A percentile compares a stretch with the other conserved stretches of the same genome.
These are phyloP conservation scores for Uloborus diversus DNA, from an alignment of 1,140 invertebrate genomes.

Conservation along the genomic window DNA sequence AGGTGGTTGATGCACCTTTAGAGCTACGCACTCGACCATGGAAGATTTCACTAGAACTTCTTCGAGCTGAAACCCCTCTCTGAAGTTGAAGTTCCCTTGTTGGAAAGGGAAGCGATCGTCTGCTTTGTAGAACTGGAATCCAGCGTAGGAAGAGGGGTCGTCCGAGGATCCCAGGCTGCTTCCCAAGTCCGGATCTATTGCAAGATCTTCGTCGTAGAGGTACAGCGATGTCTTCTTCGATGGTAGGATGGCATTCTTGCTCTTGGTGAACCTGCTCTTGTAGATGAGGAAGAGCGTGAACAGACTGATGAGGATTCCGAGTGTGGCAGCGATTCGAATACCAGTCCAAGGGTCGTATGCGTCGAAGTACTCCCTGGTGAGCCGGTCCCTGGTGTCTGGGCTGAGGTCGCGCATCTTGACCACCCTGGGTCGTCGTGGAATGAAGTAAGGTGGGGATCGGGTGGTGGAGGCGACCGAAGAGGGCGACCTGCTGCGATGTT, in stretches of 20 bases:
- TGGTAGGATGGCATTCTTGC: background rate
- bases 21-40: slow-evolving; percentile 20
- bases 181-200: slow-evolving; percentile 14
- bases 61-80: background rate
- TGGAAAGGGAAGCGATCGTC: background rate
- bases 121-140: slow-evolving; percentile 10
- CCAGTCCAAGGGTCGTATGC: slow-evolving; percentile 93
- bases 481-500: background rate
- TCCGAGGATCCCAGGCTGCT: slow-evolving; percentile 16
- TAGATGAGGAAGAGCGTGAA: slow-evolving; percentile 89
- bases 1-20: slow-evolving; percentile 18
- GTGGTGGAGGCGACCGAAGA: background rate
- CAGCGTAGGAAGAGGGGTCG: background rate
- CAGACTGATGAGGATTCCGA: slow-evolving; percentile 76
- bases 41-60: slow-evolving; percentile 15
- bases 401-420: slow-evolving; percentile 54
- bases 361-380: slow-evolving; percentile 78
- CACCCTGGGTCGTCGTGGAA: slow-evolving; percentile 25
- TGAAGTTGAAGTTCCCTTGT: no score
- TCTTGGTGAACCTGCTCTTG: slow-evolving; percentile 71
- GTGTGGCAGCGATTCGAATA: slow-evolving; percentile 82
- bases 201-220: slow-evolving; percentile 26
- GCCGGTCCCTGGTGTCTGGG: slow-evolving; percentile 25
- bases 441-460: slow-evolving; percentile 26
- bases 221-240: slow-evolving; percentile 33